phyloP scores from a whole-genome alignment of 2,113 vertebrate species.

The Tragelaphus scriptus region DNA sequence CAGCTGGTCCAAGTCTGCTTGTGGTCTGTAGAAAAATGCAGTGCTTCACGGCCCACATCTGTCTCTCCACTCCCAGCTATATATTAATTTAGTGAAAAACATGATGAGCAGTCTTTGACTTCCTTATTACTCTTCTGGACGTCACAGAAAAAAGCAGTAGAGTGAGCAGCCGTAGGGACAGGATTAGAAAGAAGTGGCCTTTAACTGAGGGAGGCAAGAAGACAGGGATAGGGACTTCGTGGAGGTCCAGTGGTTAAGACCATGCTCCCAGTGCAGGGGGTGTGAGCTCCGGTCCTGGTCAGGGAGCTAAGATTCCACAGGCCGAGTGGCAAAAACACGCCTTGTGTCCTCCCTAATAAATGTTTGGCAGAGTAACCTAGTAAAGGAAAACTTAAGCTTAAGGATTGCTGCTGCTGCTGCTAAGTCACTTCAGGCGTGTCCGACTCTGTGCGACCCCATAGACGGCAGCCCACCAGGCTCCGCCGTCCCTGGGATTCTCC shows the following conservation, averaged over 20 bases:
- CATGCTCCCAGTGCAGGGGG: rapidly evolving
- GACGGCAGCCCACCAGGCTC: no score
- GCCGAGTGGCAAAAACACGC: background rate
- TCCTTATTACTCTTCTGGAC: background rate
- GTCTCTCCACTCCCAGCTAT: no score
- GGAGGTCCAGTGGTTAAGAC: background rate
- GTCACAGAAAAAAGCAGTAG: background rate
- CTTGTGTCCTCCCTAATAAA: background rate
- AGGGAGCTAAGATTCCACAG: background rate
- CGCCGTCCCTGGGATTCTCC: no score
- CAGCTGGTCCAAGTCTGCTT: background rate
- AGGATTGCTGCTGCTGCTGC: no score
- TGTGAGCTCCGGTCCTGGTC: background rate
- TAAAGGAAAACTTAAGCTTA: background rate
- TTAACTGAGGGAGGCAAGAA: background rate
- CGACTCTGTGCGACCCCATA: no score
- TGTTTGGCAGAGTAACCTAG: background rate
- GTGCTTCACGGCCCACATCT: no score
- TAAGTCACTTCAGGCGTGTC: no score
- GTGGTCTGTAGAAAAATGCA: background rate
- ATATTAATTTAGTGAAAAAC: background rate
- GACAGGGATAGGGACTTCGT: rapidly evolving
- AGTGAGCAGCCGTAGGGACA: background rate
- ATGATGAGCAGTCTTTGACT: background rate
- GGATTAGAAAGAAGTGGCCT: background rate